Conservation (phyloP, 2,888 invertebrate genomes). For the Trypoxylon attenuatum region DNA sequence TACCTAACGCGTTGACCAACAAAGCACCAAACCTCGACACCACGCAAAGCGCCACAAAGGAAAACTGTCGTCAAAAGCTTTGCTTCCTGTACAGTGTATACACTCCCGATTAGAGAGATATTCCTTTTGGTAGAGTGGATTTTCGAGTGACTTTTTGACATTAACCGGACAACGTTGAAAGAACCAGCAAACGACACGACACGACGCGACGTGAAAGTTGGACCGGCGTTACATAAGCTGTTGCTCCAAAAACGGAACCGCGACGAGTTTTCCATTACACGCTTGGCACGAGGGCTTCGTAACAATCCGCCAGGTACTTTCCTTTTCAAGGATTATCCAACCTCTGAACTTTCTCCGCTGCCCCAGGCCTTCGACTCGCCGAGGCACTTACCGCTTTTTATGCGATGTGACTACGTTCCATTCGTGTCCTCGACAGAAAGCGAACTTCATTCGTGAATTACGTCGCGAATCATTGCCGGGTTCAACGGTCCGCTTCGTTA, state of each 20-base stretch:
- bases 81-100: too few relatives aligned
- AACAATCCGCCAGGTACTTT: slow-evolving; percentile 61
- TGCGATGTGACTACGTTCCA: neutral
- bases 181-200: neutral
- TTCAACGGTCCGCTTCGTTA: too few relatives aligned
- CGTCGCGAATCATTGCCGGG: too few relatives aligned
- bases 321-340: slow-evolving; percentile 69
- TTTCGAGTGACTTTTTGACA: neutral
- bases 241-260: slow-evolving; percentile 20
- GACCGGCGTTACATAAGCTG: slow-evolving; percentile 32
- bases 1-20: too few relatives aligned
- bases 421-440: too few relatives aligned
- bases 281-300: slow-evolving; percentile 29
- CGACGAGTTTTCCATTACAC: neutral
- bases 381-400: neutral
- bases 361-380: slow-evolving; percentile 23
- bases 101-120: too few relatives aligned
- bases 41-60: too few relatives aligned
- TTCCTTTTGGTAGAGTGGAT: too few relatives aligned
- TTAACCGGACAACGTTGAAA: too few relatives aligned
- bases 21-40: too few relatives aligned
- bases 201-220: slow-evolving; percentile 45
- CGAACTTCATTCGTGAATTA: too few relatives aligned
- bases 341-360: slow-evolving; percentile 63
- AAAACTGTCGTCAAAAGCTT: too few relatives aligned